phyloP scores from a whole-genome alignment of 2,888 invertebrate genomes.

The Chironomus riparius region DNA sequence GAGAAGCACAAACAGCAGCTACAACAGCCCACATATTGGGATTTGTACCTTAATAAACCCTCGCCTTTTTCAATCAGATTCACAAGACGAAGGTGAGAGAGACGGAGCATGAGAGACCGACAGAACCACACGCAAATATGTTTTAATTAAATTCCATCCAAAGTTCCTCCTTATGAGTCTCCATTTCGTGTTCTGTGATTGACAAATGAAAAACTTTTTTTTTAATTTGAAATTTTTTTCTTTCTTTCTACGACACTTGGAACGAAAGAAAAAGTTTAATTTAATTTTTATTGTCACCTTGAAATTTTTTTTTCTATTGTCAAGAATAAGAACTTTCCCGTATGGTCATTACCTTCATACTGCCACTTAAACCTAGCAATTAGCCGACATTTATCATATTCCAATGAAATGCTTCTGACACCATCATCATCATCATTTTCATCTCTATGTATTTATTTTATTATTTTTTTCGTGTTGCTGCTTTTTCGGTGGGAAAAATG shows the following conservation, averaged over 20 bases:
- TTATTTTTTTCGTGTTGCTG: neutral
- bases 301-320: too few relatives aligned
- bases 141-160: conserved; percentile 24
- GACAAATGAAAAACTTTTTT: neutral
- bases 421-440: neutral
- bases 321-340: too few relatives aligned
- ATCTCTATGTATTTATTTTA: neutral
- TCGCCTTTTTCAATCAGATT: neutral
- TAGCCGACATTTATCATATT: neutral
- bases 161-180: neutral
- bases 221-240: neutral
- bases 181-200: neutral
- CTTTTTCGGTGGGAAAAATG: neutral
- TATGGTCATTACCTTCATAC: too few relatives aligned
- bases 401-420: neutral
- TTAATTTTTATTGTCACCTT: neutral
- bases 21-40: conserved; percentile 16
- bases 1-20: neutral
- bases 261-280: neutral
- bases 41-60: neutral
- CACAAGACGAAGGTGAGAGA: too few relatives aligned
- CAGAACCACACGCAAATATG: conserved; percentile 25
- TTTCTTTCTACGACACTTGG: neutral
- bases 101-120: neutral
- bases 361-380: neutral